phyloP scores from a whole-genome alignment of 2,888 invertebrate species.

The Hemithea aestivaria region DNA sequence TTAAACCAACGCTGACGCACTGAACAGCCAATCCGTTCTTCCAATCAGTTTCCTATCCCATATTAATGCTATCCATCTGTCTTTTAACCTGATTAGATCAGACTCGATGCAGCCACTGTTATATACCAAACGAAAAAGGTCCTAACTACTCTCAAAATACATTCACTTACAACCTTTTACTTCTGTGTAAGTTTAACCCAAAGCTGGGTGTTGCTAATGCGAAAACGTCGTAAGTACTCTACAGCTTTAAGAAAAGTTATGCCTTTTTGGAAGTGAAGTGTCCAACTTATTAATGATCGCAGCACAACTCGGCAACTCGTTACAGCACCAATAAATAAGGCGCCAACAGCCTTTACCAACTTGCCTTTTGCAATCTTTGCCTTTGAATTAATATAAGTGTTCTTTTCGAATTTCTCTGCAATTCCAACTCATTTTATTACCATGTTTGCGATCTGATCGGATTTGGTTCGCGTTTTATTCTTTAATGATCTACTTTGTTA shows the following conservation, averaged over 20 bases:
- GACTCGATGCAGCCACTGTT: conserved; percentile 34
- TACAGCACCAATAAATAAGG: conserved; percentile 61
- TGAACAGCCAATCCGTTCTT: conserved; percentile 39
- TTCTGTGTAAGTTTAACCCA: conserved; percentile 20
- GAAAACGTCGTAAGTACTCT: conserved; percentile 8
- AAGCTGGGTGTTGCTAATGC: conserved; percentile 23
- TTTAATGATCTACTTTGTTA: too few species aligned
- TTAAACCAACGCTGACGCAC: conserved; percentile 6
- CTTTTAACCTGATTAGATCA: conserved; percentile 57
- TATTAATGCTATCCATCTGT: conserved; percentile 63
- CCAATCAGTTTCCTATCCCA: conserved; percentile 51
- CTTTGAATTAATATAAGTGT: conserved; percentile 34
- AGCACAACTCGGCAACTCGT: conserved; percentile 59
- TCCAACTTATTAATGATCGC: conserved; percentile 60
- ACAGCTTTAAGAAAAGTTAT: conserved; percentile 30
- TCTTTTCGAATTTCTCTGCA: conserved; percentile 28
- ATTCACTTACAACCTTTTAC: conserved; percentile 37
- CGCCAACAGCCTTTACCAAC: conserved; percentile 41
- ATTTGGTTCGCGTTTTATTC: conserved; percentile 3
- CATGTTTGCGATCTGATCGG: conserved; percentile 9
- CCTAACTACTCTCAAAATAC: conserved; percentile 24
- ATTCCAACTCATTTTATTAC: conserved; percentile 6
- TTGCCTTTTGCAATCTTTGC: conserved; percentile 47
- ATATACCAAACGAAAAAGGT: conserved; percentile 28
- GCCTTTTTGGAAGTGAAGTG: conserved; percentile 37